Evolutionary conservation across 64 coral and sea anemone species (phyloP), one percentile per base, ranked within the genome.

Genomic region (Cladopsammia gracilis): DNA sequence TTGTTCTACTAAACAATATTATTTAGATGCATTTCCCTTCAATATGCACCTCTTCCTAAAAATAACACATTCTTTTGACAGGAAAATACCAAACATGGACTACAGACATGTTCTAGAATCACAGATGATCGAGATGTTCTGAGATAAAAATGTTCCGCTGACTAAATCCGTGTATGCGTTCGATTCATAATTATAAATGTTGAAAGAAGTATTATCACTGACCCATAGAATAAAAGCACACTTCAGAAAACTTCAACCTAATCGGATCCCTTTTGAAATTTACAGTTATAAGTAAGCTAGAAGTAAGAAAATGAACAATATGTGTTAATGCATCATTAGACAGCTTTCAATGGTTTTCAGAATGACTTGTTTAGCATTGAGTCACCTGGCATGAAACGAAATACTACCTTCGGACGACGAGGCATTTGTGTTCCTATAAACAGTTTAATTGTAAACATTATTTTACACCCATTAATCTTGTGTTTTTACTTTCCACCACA

Each of bases 71-170:
- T 79, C 34, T 34, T 79, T 79, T 67, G 18, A 48, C 62, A 62
- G 6, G 46, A 52, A 11, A 82, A 50, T 13, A 62, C 46, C 43
- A 67, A 66, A 67, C 61, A 84, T 19, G 46, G 61, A 66, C 51
- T 12, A 75, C 23, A 7, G 62, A 84, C 54, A 75, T 48, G 54
- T 60, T 79, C 77, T 84, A 68, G 61, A 84, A 83, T 25, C 7
- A 12, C 4, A 5, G 23, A 80, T 49, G 50, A 48, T 67, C n/a
- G 5, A 59, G 53, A 60, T 61, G 54, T 79, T 16, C 10, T 48
- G 20, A 84, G 62, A 50, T 25, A 19, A 82, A 84, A 19, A 75
- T 45, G 3, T 44, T 0, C 70, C 22, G 12, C 9, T 45, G 22
- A 72, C 10, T 14, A 25, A 69, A 3, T 72, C 14, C 70, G 3